phyloP scores from a whole-genome alignment of 2,797 vertebrate genomes.

The Ficedula albicollis region DNA sequence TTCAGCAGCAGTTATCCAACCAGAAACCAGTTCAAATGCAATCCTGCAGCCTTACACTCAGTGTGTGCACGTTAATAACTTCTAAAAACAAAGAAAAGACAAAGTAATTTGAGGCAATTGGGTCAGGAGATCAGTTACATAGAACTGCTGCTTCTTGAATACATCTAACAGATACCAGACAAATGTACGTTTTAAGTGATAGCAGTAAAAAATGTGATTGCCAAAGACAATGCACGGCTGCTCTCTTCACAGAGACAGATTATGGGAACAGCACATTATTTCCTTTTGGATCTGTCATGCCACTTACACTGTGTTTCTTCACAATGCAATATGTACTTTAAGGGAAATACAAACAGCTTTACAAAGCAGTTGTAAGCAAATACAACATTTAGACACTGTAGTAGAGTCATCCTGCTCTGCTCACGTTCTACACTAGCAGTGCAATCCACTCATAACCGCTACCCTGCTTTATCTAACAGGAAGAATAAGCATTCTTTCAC shows the following conservation, averaged over 20 bases:
- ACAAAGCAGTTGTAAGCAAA: background rate
- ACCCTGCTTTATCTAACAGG: background rate
- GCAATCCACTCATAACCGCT: background rate
- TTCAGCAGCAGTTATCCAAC: background rate
- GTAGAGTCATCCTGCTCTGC: rapidly evolving
- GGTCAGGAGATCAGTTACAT: background rate
- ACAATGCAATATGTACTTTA: background rate
- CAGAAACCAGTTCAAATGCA: background rate
- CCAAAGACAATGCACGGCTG: background rate
- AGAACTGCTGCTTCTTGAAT: background rate
- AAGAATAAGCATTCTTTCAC: background rate
- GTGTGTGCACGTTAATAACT: rapidly evolving
- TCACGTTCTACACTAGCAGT: background rate
- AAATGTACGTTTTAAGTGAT: background rate
- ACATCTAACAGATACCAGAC: background rate
- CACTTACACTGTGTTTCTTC: background rate
- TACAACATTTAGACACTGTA: background rate
- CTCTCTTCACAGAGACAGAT: background rate
- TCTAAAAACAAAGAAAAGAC: background rate
- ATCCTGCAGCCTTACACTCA: rapidly evolving
- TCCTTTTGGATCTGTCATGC: background rate
- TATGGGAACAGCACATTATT: background rate
- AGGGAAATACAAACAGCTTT: background rate
- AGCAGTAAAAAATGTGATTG: rapidly evolving
- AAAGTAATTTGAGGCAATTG: background rate